Conservation (phyloP, 1,140 invertebrate genomes). For the Nomia melanderi region DNA sequence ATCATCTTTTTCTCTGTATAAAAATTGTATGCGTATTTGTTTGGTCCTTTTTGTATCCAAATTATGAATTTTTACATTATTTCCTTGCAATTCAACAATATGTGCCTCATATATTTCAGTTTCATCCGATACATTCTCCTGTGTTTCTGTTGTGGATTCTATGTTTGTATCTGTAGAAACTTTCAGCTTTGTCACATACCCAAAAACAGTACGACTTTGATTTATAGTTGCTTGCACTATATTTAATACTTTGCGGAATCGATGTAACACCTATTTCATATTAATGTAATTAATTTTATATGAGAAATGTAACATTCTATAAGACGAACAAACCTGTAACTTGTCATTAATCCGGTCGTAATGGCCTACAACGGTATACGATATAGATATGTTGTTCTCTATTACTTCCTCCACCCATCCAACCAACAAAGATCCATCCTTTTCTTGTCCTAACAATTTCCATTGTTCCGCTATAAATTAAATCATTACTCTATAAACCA, state of each 20-base stretch:
- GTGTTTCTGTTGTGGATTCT: slow-evolving; percentile 50
- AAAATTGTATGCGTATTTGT: slow-evolving; percentile 90
- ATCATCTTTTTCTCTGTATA: slow-evolving; percentile 86
- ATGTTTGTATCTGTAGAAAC: slow-evolving; percentile 50
- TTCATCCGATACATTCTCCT: slow-evolving; percentile 28
- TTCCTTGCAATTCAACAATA: slow-evolving; percentile 83
- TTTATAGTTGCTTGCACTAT: slow-evolving; percentile 91
- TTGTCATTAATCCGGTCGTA: slow-evolving; percentile 74
- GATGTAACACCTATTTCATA: slow-evolving; percentile 82
- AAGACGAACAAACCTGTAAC: slow-evolving; percentile 65
- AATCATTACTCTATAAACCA: not conserved
- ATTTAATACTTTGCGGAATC: slow-evolving; percentile 84
- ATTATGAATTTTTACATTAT: slow-evolving; percentile 79
- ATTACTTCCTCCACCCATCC: slow-evolving; percentile 84
- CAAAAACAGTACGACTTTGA: slow-evolving; percentile 84
- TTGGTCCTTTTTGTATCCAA: slow-evolving; percentile 82
- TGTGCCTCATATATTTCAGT: slow-evolving; percentile 79
- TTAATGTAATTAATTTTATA: not conserved
- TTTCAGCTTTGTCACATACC: slow-evolving; percentile 84
- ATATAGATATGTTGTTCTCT: slow-evolving; percentile 65
- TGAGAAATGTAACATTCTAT: not conserved
- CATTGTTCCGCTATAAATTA: slow-evolving; percentile 84
- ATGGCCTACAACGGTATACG: slow-evolving; percentile 74
- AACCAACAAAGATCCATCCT: slow-evolving; percentile 86
- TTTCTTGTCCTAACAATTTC: slow-evolving; percentile 89